Conservation (phyloP, 2,888 invertebrate genomes). For the Molorchus minor region DNA sequence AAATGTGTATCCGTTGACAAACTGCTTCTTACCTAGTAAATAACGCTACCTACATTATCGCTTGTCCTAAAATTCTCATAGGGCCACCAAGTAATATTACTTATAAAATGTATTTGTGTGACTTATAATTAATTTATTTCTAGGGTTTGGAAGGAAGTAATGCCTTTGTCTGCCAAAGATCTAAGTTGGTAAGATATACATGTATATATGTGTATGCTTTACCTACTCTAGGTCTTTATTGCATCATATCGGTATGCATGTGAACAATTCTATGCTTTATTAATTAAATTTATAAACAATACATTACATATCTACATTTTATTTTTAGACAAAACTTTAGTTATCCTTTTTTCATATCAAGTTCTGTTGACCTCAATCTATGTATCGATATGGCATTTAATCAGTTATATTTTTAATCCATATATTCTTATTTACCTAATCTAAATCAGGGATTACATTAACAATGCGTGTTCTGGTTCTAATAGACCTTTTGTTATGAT, state of each 20-base stretch:
- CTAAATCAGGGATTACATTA: not conserved
- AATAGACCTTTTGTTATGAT: not conserved
- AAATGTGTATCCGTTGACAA: not conserved
- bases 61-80: slow-evolving; percentile 1
- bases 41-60: not conserved
- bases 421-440: not conserved
- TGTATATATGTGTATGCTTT: slow-evolving; percentile 55
- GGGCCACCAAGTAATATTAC: slow-evolving; percentile 5
- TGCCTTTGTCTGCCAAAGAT: slow-evolving; percentile 64
- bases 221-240: slow-evolving; percentile 50
- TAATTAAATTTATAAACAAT: not conserved
- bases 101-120: slow-evolving; percentile 22
- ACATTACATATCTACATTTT: not conserved
- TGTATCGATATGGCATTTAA: not conserved
- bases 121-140: slow-evolving; percentile 54
- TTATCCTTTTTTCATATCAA: not conserved
- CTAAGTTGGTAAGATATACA: slow-evolving; percentile 65
- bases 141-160: slow-evolving; percentile 65
- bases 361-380: not conserved
- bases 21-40: not conserved
- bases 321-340: not conserved
- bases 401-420: not conserved
- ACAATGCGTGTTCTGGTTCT: not conserved
- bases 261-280: slow-evolving; percentile 12
- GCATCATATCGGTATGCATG: slow-evolving; percentile 29